phyloP scores from a whole-genome alignment of 1,140 invertebrate genomes.

The Papilio dardanus region DNA sequence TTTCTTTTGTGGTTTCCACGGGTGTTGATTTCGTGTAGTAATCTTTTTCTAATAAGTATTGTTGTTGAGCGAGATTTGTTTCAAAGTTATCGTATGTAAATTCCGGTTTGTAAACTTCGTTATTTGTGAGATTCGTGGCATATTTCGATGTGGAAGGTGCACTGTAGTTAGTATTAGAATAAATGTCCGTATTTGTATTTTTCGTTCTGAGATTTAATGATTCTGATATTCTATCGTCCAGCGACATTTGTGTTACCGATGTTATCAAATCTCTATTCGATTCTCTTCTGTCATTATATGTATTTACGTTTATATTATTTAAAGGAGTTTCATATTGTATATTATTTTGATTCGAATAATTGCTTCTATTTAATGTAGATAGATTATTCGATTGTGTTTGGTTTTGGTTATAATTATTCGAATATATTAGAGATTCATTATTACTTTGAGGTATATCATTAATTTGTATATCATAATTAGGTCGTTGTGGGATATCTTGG shows the following conservation, averaged over 20 bases:
- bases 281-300: slow-evolving; percentile 52
- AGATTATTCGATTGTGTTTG: slow-evolving; percentile 53
- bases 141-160: slow-evolving; percentile 46
- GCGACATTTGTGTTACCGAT: slow-evolving; percentile 66
- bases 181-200: slow-evolving; percentile 67
- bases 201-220: slow-evolving; percentile 76
- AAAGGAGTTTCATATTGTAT: slow-evolving; percentile 48
- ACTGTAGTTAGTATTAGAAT: slow-evolving; percentile 51
- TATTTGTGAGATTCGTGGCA: slow-evolving; percentile 26
- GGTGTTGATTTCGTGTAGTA: slow-evolving; percentile 75
- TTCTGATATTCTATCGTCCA: slow-evolving; percentile 76
- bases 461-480: slow-evolving; percentile 59
- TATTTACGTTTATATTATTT: slow-evolving; percentile 50
- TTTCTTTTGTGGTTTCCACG: slow-evolving; percentile 48
- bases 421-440: slow-evolving; percentile 65
- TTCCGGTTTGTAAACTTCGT: slow-evolving; percentile 53
- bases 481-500: slow-evolving; percentile 49
- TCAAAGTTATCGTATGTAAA: slow-evolving; percentile 73
- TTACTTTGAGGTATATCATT: slow-evolving; percentile 44
- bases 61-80: slow-evolving; percentile 60
- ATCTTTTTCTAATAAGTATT: slow-evolving; percentile 71
- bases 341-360: slow-evolving; percentile 44
- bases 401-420: slow-evolving; percentile 45
- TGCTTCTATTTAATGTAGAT: slow-evolving; percentile 45
- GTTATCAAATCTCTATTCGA: slow-evolving; percentile 44